A percentile compares a stretch with the other conserved stretches of the same genome.
phyloP scores from a whole-genome alignment of 2,113 vertebrate species.

The Uria lomvia region DNA sequence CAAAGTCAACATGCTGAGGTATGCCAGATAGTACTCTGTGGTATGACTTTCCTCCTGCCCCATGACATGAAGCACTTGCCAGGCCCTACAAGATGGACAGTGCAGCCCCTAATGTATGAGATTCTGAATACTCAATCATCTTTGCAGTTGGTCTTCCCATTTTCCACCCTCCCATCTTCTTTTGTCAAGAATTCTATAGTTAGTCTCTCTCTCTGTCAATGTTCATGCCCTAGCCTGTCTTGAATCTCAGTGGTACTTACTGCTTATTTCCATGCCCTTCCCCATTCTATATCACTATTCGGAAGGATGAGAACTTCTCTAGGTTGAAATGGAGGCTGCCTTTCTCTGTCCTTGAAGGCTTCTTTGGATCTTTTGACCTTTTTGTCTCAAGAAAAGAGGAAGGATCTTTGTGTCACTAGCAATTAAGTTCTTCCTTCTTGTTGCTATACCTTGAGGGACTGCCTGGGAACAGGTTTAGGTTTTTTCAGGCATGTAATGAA shows the following conservation, averaged over 20 bases:
- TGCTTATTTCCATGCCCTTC: not conserved
- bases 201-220: not conserved
- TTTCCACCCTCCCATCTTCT: not conserved
- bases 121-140: not conserved
- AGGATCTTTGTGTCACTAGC: not conserved
- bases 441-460: not conserved
- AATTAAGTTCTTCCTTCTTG: not conserved
- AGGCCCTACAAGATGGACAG: not conserved
- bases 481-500: not conserved
- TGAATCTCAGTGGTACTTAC: not conserved
- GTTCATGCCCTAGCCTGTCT: not conserved
- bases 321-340: not conserved
- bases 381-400: not conserved
- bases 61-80: not conserved
- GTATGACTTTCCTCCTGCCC: not conserved
- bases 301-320: not conserved
- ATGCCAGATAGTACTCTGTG: not conserved
- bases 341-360: not conserved
- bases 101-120: not conserved
- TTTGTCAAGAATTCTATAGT: not conserved
- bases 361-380: not conserved
- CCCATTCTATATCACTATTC: rapidly evolving
- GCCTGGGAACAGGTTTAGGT: not conserved
- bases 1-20: not conserved
- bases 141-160: not conserved